Conservation (phyloP, 2,888 invertebrate genomes). For the Plusia festucae region DNA sequence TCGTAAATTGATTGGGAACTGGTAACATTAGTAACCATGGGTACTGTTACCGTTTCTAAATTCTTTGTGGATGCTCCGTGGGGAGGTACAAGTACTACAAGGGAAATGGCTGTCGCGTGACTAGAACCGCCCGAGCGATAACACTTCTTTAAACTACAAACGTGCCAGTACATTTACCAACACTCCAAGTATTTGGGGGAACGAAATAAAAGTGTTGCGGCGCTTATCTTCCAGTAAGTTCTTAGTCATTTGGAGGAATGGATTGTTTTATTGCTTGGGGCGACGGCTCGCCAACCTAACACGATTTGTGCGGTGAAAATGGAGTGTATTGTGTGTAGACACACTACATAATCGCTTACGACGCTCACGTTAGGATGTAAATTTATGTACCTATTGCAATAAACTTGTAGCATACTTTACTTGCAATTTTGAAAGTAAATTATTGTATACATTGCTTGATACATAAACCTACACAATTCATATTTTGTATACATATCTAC, state of each 20-base stretch:
- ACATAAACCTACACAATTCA: no score
- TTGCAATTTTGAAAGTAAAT: not conserved
- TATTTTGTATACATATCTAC: no score
- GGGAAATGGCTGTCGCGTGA: conserved; percentile 54
- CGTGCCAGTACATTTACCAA: conserved; percentile 51
- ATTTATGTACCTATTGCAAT: conserved; percentile 4
- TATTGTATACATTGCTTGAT: not conserved
- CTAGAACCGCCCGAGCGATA: conserved; percentile 49
- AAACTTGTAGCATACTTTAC: not conserved
- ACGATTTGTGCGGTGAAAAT: conserved; percentile 49
- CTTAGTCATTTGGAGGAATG: conserved; percentile 52
- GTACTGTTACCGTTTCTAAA: conserved; percentile 39
- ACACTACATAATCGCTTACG: conserved; percentile 37
- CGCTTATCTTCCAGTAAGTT: conserved; percentile 49
- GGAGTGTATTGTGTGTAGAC: no score
- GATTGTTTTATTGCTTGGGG: conserved; percentile 49
- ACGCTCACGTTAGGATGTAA: conserved; percentile 32
- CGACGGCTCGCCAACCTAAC: conserved; percentile 48
- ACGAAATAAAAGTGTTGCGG: conserved; percentile 49
- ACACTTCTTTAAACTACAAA: conserved; percentile 56
- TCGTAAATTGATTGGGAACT: conserved; percentile 21
- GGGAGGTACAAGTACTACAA: conserved; percentile 32
- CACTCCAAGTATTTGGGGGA: conserved; percentile 51
- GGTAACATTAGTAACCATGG: conserved; percentile 47
- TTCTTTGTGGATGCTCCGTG: conserved; percentile 43